Base-by-base conservation (phyloP, 2,113 vertebrate species). In the Maccullochella peelii region DNA sequence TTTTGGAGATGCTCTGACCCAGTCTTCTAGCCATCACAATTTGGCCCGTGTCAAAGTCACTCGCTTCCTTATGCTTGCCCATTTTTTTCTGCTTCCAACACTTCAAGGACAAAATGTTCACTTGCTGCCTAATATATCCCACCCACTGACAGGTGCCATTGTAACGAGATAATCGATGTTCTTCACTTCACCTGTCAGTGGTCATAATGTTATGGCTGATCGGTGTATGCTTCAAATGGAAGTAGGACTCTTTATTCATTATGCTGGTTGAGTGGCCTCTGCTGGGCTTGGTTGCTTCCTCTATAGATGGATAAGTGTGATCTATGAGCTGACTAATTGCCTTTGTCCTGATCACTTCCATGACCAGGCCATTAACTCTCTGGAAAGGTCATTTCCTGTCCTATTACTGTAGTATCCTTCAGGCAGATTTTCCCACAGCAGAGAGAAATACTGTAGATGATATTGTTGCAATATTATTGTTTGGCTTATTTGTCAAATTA, bases 241-340 rank as follows among this genome's bases (percentile, higher is more conserved):
- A 88, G 81, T 80, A 40, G 44, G 61, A 75, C 76, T 85, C 73
- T 91, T 91, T 85, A 86, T 92, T 90, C 83, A 89, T 92, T 88
- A 83, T 18, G 25, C 36, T 67, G 79, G 69, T 73, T 70, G 83
- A 91, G 84, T 91, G 81, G 78, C 79, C 66, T 87, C 77, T 77
- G 80, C 68, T 85, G 78, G 77, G 88, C 90, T 89, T 84, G 65
- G 87, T 82, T 92, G 87, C 83, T 75, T 94, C 81, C 84, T 92
- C 77, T 83, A 89, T 83, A 70, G 88, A 76, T 77, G 73, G 61
- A 89, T 86, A 88, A 93, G 85, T 93, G 88, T 89, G 91, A 95
- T 94, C 83, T 87, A 91, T 91, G 87, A 89, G 89, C 79, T 82
- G 79, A 73, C 83, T 94, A 94, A 95, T 95, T 94, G 91, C 85